Percentiles rank a stretch among this genome's conserved stretches.
These are phyloP conservation scores for Catalaphyllia jardinei DNA, from an alignment of 64 coral and sea anemone species.

Conservation along the genomic window DNA sequence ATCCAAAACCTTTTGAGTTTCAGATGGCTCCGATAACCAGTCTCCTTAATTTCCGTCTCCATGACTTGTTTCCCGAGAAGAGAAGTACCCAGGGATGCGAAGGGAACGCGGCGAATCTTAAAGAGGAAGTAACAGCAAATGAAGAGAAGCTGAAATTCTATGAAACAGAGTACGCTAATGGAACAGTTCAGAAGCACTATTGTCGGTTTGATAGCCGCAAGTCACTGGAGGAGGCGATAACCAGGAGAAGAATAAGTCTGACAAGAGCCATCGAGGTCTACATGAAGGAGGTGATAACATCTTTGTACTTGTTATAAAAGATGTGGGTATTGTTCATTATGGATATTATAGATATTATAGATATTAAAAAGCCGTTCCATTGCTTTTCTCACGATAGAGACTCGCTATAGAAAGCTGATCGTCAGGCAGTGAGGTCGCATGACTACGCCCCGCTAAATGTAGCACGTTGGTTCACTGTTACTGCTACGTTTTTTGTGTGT, in stretches of 20 bases:
- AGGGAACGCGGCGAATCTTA: not conserved
- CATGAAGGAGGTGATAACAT: conserved; percentile 43
- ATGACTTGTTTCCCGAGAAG: conserved; percentile 29
- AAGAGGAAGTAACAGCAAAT: not conserved
- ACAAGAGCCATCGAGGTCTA: conserved; percentile 38
- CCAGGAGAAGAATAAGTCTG: conserved; percentile 15
- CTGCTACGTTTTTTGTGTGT: too few relatives aligned
- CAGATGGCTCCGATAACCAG: not conserved
- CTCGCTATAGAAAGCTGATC: too few relatives aligned
- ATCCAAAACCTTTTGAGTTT: conserved; percentile 49
- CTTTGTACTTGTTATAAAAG: too few relatives aligned
- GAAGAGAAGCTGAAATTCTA: conserved; percentile 5
- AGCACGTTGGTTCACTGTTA: too few relatives aligned
- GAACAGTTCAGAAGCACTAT: not conserved
- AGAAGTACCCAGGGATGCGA: conserved; percentile 37
- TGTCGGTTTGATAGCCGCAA: conserved; percentile 9
- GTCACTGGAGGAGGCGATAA: conserved; percentile 20
- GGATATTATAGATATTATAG: too few relatives aligned
- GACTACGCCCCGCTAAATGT: too few relatives aligned
- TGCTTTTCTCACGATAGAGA: too few relatives aligned
- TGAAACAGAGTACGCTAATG: not conserved
- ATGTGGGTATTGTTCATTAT: too few relatives aligned
- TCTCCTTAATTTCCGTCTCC: conserved; percentile 18
- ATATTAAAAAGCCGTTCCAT: too few relatives aligned
- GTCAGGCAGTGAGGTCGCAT: too few relatives aligned